A percentile compares a stretch with the other conserved stretches of the same genome.
Conservation (phyloP, 2,113 vertebrate genomes). For the Zosterops borbonicus region DNA sequence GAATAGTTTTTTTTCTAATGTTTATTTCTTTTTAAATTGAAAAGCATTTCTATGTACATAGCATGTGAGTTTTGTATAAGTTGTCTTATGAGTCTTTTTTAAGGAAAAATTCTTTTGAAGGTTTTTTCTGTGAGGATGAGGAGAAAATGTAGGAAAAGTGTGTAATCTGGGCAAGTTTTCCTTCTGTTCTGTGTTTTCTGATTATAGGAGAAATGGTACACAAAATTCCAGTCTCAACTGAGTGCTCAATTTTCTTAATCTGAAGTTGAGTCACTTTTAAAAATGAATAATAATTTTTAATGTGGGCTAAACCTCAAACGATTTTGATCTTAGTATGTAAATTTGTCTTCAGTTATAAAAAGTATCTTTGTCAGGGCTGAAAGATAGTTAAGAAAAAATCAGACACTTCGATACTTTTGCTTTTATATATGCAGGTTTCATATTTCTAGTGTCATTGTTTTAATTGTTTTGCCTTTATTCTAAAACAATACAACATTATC, state of each 20-base stretch:
- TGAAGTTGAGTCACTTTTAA: neutral
- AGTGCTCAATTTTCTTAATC: neutral
- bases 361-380: neutral
- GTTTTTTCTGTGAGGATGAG: neutral
- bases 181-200: neutral
- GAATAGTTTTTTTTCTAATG: neutral
- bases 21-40: neutral
- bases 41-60: neutral
- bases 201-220: neutral
- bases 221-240: neutral
- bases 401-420: neutral
- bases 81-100: neutral
- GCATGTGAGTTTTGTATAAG: neutral
- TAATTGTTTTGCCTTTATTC: neutral
- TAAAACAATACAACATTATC: neutral
- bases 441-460: neutral
- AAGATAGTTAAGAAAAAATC: neutral
- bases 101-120: neutral
- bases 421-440: neutral
- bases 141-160: neutral
- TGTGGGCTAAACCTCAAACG: neutral
- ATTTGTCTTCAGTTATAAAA: constrained; percentile 26
- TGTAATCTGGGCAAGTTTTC: neutral
- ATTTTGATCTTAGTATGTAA: constrained; percentile 4
- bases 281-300: constrained; percentile 33